phyloP scores from a whole-genome alignment of 1,140 invertebrate species.

The Euura saliciscinereae region DNA sequence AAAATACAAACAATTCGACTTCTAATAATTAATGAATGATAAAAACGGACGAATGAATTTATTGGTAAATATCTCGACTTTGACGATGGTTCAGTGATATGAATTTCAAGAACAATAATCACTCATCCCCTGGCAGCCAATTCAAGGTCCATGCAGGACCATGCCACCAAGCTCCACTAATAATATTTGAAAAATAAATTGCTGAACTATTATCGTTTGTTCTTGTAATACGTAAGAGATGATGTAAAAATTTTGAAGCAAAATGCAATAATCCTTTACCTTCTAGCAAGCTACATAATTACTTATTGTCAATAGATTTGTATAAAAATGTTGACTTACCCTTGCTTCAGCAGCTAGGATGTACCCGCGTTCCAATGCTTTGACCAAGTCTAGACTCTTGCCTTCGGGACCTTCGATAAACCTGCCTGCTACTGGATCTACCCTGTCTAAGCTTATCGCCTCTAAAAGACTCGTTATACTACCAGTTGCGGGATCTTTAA shows the following conservation, averaged over 20 bases:
- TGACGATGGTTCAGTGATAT: background rate
- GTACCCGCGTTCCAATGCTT: conserved; percentile 86
- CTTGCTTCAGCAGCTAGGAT: conserved; percentile 88
- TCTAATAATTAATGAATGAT: too few species aligned
- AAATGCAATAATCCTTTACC: conserved; percentile 47
- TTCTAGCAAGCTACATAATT: conserved; percentile 42
- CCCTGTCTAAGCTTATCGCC: conserved; percentile 76
- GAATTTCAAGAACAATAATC: background rate
- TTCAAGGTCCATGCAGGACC: conserved; percentile 42
- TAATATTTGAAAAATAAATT: conserved; percentile 18
- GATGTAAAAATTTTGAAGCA: conserved; percentile 23
- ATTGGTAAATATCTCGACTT: too few species aligned
- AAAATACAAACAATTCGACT: background rate
- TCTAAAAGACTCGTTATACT: conserved; percentile 77
- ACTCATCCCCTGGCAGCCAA: conserved; percentile 2
- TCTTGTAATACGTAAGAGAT: conserved; percentile 15
- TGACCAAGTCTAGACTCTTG: conserved; percentile 78
- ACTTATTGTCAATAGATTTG: conserved; percentile 18
- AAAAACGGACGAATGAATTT: too few species aligned
- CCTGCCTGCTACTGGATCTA: conserved; percentile 77
- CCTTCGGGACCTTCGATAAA: conserved; percentile 70
- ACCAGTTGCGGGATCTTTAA: conserved; percentile 80
- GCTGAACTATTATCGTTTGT: conserved; percentile 19
- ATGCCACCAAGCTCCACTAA: conserved; percentile 43
- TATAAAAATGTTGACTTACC: conserved; percentile 72